These are phyloP conservation scores for Nudaria mundana DNA, from an alignment of 2,888 invertebrate species.

Conservation along the genomic window DNA sequence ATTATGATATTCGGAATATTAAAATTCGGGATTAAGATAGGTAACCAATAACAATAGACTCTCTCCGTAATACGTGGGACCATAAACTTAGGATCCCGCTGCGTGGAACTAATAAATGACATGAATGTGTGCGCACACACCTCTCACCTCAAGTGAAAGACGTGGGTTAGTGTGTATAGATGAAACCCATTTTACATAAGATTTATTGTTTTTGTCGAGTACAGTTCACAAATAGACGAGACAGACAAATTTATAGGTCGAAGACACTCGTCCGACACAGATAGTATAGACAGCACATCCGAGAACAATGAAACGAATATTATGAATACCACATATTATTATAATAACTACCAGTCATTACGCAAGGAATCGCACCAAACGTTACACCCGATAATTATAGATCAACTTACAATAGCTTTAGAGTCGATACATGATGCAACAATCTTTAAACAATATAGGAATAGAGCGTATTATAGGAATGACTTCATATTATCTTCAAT, in stretches of 20 bases:
- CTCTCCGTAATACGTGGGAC: too few relatives aligned
- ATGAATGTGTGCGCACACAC: too few relatives aligned
- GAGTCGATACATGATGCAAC: slow-evolving; percentile 39
- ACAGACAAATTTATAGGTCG: slow-evolving; percentile 27
- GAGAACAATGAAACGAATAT: slow-evolving; percentile 32
- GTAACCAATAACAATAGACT: too few relatives aligned
- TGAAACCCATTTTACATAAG: not conserved
- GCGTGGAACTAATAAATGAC: too few relatives aligned
- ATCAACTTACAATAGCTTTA: slow-evolving; percentile 44
- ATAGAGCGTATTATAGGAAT: slow-evolving; percentile 54
- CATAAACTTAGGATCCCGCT: too few relatives aligned
- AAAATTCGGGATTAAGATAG: too few relatives aligned
- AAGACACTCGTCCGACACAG: slow-evolving; percentile 24
- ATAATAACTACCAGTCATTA: slow-evolving; percentile 34
- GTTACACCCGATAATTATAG: slow-evolving; percentile 33
- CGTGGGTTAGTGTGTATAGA: too few relatives aligned
- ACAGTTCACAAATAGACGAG: slow-evolving; percentile 24
- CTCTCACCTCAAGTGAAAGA: too few relatives aligned
- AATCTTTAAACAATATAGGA: slow-evolving; percentile 42
- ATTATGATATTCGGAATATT: too few relatives aligned
- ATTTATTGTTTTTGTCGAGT: slow-evolving; percentile 2
- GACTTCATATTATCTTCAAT: slow-evolving; percentile 64
- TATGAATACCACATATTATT: slow-evolving; percentile 19
- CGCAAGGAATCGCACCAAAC: slow-evolving; percentile 29
- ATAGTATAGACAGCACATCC: slow-evolving; percentile 20